Percentiles rank a stretch among this genome's conserved stretches.
Conservation (phyloP, 1,140 invertebrate species). For the Eupristina koningsbergeri region DNA sequence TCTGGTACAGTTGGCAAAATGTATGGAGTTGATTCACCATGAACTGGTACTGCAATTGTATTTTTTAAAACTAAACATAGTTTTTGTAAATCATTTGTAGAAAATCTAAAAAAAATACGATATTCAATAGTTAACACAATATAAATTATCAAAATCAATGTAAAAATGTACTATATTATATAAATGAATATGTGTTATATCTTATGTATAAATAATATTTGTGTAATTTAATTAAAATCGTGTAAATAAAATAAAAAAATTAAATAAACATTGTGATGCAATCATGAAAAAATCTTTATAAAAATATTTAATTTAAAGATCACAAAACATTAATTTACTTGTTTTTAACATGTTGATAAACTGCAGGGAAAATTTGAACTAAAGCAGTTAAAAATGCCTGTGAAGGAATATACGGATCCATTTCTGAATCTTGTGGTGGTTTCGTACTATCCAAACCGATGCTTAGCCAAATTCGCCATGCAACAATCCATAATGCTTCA, state of each 20-base stretch:
- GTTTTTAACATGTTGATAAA: conserved; percentile 91
- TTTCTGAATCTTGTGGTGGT: conserved; percentile 76
- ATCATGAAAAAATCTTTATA: too few species aligned
- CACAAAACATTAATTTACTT: conserved; percentile 78
- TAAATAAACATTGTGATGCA: too few species aligned
- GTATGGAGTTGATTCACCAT: conserved; percentile 87
- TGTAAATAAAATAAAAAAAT: too few species aligned
- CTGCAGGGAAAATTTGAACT: conserved; percentile 93
- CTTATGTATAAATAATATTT: too few species aligned
- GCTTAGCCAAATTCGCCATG: conserved; percentile 89
- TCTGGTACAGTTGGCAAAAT: conserved; percentile 84
- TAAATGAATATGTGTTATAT: too few species aligned
- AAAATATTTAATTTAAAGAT: too few species aligned
- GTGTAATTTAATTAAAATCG: too few species aligned
- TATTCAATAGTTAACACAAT: neutral
- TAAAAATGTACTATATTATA: too few species aligned
- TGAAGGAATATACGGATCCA: conserved; percentile 86
- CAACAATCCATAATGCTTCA: conserved; percentile 82
- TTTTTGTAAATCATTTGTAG: conserved; percentile 83
- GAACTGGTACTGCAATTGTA: conserved; percentile 86
- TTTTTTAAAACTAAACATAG: conserved; percentile 86
- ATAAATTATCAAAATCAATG: too few species aligned
- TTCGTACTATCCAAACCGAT: conserved; percentile 86
- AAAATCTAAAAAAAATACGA: conserved; percentile 74
- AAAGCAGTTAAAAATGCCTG: conserved; percentile 94